These are phyloP conservation scores for Carettochelys insculpta DNA, from an alignment of 2,113 vertebrate species.

Conservation along the genomic window DNA sequence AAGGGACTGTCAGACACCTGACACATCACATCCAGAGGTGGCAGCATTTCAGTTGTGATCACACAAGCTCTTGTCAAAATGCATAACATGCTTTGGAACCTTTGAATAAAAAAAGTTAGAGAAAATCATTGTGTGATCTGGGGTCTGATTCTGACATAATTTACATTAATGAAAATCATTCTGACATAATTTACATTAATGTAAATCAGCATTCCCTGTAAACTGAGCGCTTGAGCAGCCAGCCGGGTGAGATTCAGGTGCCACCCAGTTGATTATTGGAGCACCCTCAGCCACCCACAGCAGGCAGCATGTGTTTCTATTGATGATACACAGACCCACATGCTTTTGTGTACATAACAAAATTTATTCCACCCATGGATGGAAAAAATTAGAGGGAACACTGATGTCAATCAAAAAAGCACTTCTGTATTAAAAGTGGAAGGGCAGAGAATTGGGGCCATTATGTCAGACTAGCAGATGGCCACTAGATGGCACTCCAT, in stretches of 20 bases:
- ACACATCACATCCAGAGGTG: rapidly evolving
- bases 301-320: too few species aligned
- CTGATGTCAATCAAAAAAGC: rapidly evolving
- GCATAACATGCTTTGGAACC: neutral
- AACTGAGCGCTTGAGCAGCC: too few species aligned
- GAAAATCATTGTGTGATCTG: neutral
- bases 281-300: too few species aligned
- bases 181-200: too few species aligned
- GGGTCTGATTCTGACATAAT: neutral
- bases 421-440: neutral
- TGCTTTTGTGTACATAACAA: too few species aligned
- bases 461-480: neutral
- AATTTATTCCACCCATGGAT: too few species aligned
- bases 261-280: too few species aligned
- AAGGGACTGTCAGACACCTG: neutral
- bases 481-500: rapidly evolving
- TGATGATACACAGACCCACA: too few species aligned
- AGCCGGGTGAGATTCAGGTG: too few species aligned
- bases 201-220: too few species aligned
- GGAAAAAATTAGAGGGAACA: too few species aligned
- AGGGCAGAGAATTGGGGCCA: neutral
- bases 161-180: rapidly evolving
- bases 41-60: neutral
- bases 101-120: neutral
- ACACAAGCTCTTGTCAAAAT: too few species aligned